A percentile compares a stretch with the other conserved stretches of the same genome.
Evolutionary conservation across 1,140 invertebrate species (phyloP).

Genomic region (Aphelinus atriplicis): DNA sequence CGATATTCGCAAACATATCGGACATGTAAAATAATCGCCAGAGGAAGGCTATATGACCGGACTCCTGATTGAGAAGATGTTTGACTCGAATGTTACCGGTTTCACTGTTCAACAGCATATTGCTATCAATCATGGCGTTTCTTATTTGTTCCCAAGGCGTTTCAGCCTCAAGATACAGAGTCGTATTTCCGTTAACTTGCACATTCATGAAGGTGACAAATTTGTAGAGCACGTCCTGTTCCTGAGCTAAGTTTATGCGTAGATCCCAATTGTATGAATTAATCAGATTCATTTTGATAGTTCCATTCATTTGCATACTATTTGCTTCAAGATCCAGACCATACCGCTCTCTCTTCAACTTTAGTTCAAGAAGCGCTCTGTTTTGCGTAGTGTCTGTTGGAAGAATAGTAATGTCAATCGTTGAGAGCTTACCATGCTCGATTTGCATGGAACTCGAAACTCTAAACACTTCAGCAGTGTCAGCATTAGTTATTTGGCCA

Average conservation of each 20-base stretch:
- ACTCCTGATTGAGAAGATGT: conserved; percentile 50
- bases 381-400: conserved; percentile 36
- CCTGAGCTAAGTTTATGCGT: conserved; percentile 17
- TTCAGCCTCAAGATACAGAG: conserved; percentile 47
- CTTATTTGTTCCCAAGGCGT: conserved; percentile 53
- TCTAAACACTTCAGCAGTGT: too few relatives aligned
- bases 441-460: too few relatives aligned
- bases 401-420: conserved; percentile 37
- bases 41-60: conserved; percentile 36
- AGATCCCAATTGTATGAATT: conserved; percentile 59
- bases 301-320: conserved; percentile 44
- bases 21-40: conserved; percentile 53
- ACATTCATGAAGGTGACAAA: conserved; percentile 54
- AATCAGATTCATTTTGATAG: conserved; percentile 43
- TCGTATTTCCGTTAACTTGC: conserved; percentile 54
- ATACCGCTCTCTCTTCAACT: conserved; percentile 45
- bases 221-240: conserved; percentile 32
- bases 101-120: conserved; percentile 47
- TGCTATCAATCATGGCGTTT: conserved; percentile 49
- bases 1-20: conserved; percentile 54
- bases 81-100: conserved; percentile 48
- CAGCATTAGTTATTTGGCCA: conserved; percentile 51
- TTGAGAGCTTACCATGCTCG: too few relatives aligned
- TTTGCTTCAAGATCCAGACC: conserved; percentile 38
- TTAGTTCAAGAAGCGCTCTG: conserved; percentile 36